Conservation (phyloP, 2,797 vertebrate genomes). For the Varecia variegata region DNA sequence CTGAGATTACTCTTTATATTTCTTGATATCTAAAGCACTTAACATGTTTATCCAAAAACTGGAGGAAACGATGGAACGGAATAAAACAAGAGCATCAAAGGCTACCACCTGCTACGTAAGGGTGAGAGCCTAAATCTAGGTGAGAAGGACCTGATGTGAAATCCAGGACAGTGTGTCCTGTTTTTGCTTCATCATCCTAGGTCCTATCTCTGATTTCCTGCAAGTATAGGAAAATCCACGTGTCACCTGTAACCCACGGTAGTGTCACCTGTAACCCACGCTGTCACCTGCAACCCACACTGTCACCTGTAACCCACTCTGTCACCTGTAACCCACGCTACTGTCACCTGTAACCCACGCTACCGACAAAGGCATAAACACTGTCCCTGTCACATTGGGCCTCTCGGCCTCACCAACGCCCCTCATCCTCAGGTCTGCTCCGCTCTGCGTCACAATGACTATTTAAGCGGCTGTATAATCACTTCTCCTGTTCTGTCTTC, state of each 20-base stretch:
- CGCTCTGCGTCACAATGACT: neutral
- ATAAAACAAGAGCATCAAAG: neutral
- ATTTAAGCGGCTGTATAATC: constrained; percentile 45
- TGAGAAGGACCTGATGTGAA: accelerated
- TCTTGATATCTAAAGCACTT: neutral
- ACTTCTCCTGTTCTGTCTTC: constrained; percentile 53
- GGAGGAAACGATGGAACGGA: neutral
- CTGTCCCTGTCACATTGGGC: no score
- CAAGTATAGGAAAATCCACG: neutral
- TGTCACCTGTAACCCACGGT: neutral
- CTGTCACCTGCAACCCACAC: neutral
- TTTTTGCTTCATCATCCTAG: accelerated
- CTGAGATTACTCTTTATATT: neutral
- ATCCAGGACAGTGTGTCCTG: neutral
- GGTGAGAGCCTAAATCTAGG: neutral
- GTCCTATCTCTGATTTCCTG: neutral
- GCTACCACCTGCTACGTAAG: accelerated
- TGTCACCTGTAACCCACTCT: neutral
- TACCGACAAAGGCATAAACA: neutral
- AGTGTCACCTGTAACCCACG: neutral
- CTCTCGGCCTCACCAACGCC: neutral
- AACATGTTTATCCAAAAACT: neutral
- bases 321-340: neutral
- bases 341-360: neutral
- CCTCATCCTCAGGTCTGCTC: neutral